phyloP scores from a whole-genome alignment of 2,797 vertebrate species.

The Gallinago nigripennis region DNA sequence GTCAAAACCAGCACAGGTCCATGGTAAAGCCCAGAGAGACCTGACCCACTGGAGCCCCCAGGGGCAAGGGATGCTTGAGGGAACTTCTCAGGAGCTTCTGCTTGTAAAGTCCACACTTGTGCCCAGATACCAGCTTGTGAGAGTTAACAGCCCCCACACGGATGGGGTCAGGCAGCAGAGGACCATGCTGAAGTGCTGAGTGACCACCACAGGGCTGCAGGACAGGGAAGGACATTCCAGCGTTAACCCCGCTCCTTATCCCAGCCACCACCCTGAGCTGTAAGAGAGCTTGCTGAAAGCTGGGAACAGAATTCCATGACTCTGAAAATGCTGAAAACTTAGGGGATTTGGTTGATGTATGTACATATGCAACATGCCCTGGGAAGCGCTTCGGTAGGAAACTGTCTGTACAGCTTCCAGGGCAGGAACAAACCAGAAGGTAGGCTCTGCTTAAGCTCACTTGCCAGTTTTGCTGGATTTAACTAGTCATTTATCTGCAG shows the following conservation, averaged over 20 bases:
- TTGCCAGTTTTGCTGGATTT: background rate
- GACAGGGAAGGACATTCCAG: background rate
- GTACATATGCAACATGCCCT: background rate
- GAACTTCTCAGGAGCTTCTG: background rate
- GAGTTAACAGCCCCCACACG: background rate
- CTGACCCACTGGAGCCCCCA: background rate
- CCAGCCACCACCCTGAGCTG: background rate
- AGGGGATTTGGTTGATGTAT: background rate
- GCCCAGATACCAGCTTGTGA: background rate
- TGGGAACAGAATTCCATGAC: background rate
- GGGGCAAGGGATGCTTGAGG: background rate
- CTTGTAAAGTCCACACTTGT: background rate
- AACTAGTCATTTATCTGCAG: background rate
- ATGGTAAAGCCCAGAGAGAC: background rate
- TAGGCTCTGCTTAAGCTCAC: background rate
- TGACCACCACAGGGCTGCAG: background rate
- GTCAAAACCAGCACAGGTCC: rapidly evolving
- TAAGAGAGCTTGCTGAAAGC: background rate
- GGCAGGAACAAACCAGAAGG: background rate
- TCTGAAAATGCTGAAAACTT: background rate
- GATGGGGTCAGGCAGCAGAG: background rate
- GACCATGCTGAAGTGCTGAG: background rate
- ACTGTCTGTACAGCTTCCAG: background rate
- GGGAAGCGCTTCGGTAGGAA: background rate
- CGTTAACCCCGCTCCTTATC: background rate